These are phyloP conservation scores for Heliopora coerulea DNA, from an alignment of 92 coral and sea anemone species.

Conservation along the genomic window DNA sequence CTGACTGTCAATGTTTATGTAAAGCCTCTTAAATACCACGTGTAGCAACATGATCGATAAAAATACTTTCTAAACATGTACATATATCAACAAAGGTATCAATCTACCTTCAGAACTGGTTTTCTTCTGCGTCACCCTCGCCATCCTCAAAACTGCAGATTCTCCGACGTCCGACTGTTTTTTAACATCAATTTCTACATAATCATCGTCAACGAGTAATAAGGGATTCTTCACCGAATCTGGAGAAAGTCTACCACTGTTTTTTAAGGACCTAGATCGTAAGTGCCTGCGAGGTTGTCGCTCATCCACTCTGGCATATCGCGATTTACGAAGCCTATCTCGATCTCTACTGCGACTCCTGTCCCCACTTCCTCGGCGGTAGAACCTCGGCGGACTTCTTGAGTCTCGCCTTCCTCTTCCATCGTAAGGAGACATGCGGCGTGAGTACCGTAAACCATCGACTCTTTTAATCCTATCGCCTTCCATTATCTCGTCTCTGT, in stretches of 20 bases:
- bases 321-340: not conserved
- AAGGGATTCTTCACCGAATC: constrained; percentile 2
- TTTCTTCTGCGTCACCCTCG: constrained; percentile 9
- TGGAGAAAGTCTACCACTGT: not conserved
- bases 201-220: constrained; percentile 24
- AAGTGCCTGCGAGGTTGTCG: constrained; percentile 12
- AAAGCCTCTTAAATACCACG: no score
- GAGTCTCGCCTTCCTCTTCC: constrained; percentile 13
- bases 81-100: no score
- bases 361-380: constrained; percentile 14
- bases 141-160: not conserved
- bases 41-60: no score
- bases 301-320: constrained; percentile 1
- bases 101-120: not conserved
- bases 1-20: no score
- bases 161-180: not conserved
- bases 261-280: constrained; percentile 4
- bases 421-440: constrained; percentile 25
- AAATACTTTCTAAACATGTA: no score
- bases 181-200: constrained; percentile 28
- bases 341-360: constrained; percentile 20
- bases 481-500: not conserved
- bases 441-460: not conserved
- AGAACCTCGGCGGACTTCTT: constrained; percentile 12
- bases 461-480: not conserved